These are phyloP conservation scores for Lagenorhynchus albirostris DNA, from an alignment of 2,113 vertebrate genomes.

Conservation along the genomic window DNA sequence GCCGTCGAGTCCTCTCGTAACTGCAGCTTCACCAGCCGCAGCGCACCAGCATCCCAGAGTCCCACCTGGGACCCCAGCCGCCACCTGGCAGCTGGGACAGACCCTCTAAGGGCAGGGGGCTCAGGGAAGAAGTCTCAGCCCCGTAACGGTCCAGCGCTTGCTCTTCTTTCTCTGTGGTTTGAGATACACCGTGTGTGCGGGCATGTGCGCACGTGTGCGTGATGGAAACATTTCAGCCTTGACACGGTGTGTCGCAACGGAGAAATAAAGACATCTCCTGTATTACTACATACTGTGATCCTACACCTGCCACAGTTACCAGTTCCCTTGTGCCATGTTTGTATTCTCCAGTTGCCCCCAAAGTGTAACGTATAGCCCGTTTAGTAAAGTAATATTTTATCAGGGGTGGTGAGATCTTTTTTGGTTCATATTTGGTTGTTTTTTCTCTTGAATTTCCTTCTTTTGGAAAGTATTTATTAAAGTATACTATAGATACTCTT, in stretches of 20 bases:
- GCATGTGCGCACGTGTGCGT: too few species aligned
- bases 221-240: not conserved
- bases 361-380: not conserved
- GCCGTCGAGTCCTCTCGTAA: not conserved
- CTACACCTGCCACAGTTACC: not conserved
- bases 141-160: fast-evolving
- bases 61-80: not conserved
- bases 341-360: not conserved
- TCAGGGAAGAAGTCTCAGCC: not conserved
- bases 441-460: not conserved
- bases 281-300: fast-evolving
- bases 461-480: not conserved
- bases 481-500: not conserved
- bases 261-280: not conserved
- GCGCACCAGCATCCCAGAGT: not conserved
- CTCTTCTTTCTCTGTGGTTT: not conserved
- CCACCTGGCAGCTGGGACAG: not conserved
- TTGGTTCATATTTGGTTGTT: not conserved
- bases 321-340: fast-evolving
- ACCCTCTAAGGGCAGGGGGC: not conserved
- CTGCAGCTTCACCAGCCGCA: not conserved
- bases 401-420: not conserved
- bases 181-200: fast-evolving
- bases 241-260: not conserved
- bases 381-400: not conserved